Evolutionary conservation across 1,140 invertebrate genomes (phyloP), one percentile per base, ranked within the genome.

Genomic region (Chionoecetes opilio): DNA sequence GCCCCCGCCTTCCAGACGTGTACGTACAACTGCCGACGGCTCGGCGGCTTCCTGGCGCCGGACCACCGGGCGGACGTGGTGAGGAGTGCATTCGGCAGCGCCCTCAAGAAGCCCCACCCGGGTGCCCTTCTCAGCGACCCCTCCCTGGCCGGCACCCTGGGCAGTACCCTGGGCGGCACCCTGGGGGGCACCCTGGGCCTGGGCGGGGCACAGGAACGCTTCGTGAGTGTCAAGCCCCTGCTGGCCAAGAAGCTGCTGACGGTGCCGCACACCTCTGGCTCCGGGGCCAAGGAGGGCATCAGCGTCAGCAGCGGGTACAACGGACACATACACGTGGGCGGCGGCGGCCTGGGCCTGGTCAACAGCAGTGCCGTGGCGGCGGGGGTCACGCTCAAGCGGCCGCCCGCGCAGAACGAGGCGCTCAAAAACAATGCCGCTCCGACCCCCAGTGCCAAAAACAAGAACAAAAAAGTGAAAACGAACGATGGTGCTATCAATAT

Each of bases 401-500:
- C 93, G n/a, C 93, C 93, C 9, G 88, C 95, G 26, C 95, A 96
- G 35, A 46, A 82, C 32, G 93, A 96, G 17, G 90, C 94, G 17
- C 86, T 95, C 26, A 94, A 95, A 93, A 95, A 95, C 63, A 95
- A 82, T 93, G 87, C 93, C n/a, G 87, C 91, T 87, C 90, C 95
- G 29, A 94, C 93, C 31, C 90, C 91, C 82, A 96, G 94, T 95
- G 95, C 92, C 86, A 96, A 95, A 95, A 93, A 91, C 92, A 96
- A 96, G 94, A 96, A 95, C 90, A 96, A 96, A 87, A 96, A 96
- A 75, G 88, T 95, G 53, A 96, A 96, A 82, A 90, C 95, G 32
- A 96, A 93, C 95, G 96, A 96, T 87, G 95, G 95, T 96, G 95
- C 95, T 92, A 94, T 96, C 29, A 96, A 96, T 89, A 94, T 94